Conservation (phyloP, 64 coral and sea anemone genomes). For the Orbicella faveolata region DNA sequence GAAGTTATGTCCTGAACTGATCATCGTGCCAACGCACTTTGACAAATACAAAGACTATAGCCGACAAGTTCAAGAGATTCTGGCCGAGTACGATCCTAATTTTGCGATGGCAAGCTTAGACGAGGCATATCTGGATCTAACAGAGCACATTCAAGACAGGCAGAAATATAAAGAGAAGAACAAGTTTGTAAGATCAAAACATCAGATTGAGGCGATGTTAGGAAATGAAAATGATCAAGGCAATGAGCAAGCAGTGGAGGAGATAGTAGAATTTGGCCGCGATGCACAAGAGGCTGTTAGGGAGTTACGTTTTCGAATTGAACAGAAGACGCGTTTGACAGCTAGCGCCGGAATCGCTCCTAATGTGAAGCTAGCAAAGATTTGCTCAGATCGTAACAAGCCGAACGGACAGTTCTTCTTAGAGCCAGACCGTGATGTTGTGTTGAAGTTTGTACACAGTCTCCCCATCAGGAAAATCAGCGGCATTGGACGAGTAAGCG, state of each 20-base stretch:
- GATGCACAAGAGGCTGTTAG: slow-evolving; percentile 81
- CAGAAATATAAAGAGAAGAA: slow-evolving; percentile 44
- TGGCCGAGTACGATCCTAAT: slow-evolving; percentile 80
- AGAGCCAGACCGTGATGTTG: slow-evolving; percentile 45
- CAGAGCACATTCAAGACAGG: slow-evolving; percentile 69
- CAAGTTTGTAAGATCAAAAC: slow-evolving; percentile 27
- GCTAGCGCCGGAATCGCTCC: slow-evolving; percentile 97
- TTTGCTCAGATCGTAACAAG: slow-evolving; percentile 95
- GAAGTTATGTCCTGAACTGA: slow-evolving; percentile 90
- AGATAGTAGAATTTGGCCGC: slow-evolving; percentile 57
- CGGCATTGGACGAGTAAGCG: slow-evolving; percentile 93
- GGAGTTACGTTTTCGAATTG: slow-evolving; percentile 87
- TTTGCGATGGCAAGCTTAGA: slow-evolving; percentile 92
- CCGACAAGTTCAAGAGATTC: slow-evolving; percentile 65
- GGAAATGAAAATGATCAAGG: slow-evolving; percentile 1
- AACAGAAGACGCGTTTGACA: slow-evolving; percentile 84
- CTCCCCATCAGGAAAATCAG: slow-evolving; percentile 86
- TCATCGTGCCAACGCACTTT: slow-evolving; percentile 78
- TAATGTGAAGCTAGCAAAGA: slow-evolving; percentile 86
- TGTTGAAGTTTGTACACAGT: slow-evolving; percentile 67
- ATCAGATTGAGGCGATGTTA: neutral
- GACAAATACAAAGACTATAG: slow-evolving; percentile 84
- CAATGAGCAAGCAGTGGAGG: neutral
- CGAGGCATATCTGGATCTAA: slow-evolving; percentile 97
- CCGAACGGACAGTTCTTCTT: slow-evolving; percentile 91